These are phyloP conservation scores for Telmatochromis brichardi DNA, from an alignment of 2,113 vertebrate species.

Conservation along the genomic window DNA sequence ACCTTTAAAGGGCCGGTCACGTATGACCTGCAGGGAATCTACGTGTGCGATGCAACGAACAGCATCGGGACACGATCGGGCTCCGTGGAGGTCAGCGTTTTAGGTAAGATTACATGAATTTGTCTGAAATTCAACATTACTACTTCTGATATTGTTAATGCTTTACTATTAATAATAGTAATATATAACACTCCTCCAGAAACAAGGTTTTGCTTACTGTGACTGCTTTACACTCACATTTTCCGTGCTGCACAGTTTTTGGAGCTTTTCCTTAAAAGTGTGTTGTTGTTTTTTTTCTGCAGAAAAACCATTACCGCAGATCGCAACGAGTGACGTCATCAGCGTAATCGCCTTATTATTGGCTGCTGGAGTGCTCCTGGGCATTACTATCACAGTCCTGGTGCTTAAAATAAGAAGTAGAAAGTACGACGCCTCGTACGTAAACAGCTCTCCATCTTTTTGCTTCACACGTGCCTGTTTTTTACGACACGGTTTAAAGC, in stretches of 20 bases:
- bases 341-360: constrained; percentile 68
- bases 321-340: constrained; percentile 63
- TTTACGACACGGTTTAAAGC: not conserved
- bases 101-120: constrained; percentile 74
- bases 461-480: not conserved
- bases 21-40: constrained; percentile 85
- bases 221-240: not conserved
- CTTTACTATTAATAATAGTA: not conserved
- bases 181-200: not conserved
- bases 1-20: constrained; percentile 85
- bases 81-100: constrained; percentile 87
- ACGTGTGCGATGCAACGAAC: constrained; percentile 91
- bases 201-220: not conserved
- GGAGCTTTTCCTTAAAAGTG: not conserved
- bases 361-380: constrained; percentile 67
- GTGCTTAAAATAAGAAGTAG: constrained; percentile 67
- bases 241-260: not conserved
- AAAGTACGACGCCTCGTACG: constrained; percentile 62
- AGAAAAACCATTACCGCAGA: constrained; percentile 70
- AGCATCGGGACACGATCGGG: constrained; percentile 86
- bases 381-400: constrained; percentile 67
- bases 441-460: not conserved
- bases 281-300: not conserved
- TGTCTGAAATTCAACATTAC: not conserved
- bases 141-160: not conserved